Evolutionary conservation across 2,113 vertebrate species (phyloP).

Genomic region (Forbesichthys agassizii): DNA sequence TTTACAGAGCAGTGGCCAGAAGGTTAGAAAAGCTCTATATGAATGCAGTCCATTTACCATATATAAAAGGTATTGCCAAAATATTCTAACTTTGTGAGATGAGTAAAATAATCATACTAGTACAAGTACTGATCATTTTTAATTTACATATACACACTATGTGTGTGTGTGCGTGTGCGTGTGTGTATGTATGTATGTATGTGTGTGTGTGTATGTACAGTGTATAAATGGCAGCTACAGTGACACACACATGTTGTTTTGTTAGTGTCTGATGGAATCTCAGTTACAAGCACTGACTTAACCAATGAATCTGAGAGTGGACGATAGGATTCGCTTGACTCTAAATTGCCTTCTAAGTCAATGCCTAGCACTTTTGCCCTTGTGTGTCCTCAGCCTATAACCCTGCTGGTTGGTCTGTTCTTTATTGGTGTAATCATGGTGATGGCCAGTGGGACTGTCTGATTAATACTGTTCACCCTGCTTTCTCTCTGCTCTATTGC

Average conservation of each 20-base stretch:
- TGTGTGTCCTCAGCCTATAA: slow-evolving; percentile 54
- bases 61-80: too few relatives aligned
- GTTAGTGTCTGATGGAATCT: slow-evolving; percentile 4
- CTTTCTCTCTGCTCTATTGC: slow-evolving; percentile 32
- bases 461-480: slow-evolving; percentile 36
- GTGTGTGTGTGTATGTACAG: too few relatives aligned
- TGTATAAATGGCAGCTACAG: too few relatives aligned
- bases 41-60: too few relatives aligned
- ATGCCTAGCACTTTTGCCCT: slow-evolving; percentile 63
- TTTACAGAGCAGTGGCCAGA: too few relatives aligned
- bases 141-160: too few relatives aligned
- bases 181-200: too few relatives aligned
- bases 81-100: too few relatives aligned
- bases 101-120: too few relatives aligned
- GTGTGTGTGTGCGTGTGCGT: too few relatives aligned
- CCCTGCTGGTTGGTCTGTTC: slow-evolving; percentile 40
- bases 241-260: neutral
- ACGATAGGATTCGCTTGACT: slow-evolving; percentile 49
- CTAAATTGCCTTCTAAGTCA: slow-evolving; percentile 58
- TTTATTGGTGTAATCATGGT: slow-evolving; percentile 63
- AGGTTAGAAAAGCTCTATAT: too few relatives aligned
- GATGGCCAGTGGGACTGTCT: slow-evolving; percentile 46
- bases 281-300: slow-evolving; percentile 19
- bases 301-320: slow-evolving; percentile 52
- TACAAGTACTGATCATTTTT: too few relatives aligned